These are phyloP conservation scores for Cotesia chilonis DNA, from an alignment of 1,140 invertebrate species.

Conservation along the genomic window DNA sequence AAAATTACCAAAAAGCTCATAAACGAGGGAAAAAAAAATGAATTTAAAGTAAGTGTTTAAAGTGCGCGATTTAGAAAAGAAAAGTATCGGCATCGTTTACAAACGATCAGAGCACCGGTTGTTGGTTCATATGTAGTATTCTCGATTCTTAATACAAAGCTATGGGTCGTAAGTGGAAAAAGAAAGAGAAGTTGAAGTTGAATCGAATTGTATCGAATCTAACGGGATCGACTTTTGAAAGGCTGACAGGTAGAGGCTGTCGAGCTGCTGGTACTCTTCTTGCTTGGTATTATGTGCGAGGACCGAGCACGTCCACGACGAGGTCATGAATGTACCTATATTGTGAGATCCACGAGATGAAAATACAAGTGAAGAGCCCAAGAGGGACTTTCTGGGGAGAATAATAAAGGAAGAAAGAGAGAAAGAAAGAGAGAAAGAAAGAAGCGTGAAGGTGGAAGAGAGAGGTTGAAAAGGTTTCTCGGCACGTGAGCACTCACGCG, in stretches of 20 bases:
- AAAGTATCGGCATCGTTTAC: neutral
- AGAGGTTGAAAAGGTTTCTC: slow-evolving; percentile 25
- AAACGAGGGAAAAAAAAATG: neutral
- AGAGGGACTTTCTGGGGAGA: neutral
- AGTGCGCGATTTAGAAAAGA: neutral
- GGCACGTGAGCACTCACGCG: slow-evolving; percentile 25
- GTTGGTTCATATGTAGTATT: neutral
- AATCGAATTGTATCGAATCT: neutral
- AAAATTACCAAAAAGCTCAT: too few relatives aligned
- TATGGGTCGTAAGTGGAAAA: neutral
- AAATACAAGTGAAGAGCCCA: too few relatives aligned
- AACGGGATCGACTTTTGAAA: neutral
- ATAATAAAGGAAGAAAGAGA: neutral
- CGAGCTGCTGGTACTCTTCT: neutral
- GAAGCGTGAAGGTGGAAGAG: neutral
- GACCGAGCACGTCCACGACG: slow-evolving; percentile 4
- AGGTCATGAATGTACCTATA: slow-evolving; percentile 1
- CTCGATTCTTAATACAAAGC: neutral
- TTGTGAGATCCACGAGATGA: neutral
- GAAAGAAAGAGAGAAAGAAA: neutral
- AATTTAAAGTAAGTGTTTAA: neutral
- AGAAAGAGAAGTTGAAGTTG: neutral
- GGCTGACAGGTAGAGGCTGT: neutral
- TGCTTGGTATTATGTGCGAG: neutral
- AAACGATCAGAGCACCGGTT: slow-evolving; percentile 1